Percentiles rank a stretch among this genome's conserved stretches.
phyloP scores from a whole-genome alignment of 2,888 invertebrate genomes.

The Electrophaes corylata region DNA sequence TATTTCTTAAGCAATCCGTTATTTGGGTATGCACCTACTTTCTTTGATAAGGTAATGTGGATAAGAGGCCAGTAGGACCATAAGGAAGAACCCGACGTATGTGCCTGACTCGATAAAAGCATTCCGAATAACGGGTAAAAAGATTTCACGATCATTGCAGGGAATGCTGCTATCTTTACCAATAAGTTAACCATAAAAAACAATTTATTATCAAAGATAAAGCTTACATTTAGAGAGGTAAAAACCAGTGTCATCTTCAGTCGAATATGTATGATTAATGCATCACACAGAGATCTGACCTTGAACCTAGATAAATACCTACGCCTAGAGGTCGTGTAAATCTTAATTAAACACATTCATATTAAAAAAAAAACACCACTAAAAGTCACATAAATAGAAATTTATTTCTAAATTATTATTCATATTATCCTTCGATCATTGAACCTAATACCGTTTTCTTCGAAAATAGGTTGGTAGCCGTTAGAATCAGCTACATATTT shows the following conservation, averaged over 20 bases:
- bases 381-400: slow-evolving; percentile 1
- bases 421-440: slow-evolving; percentile 72
- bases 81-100: neutral
- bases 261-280: neutral
- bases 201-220: neutral
- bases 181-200: neutral
- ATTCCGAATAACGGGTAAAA: neutral
- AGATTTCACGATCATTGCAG: neutral
- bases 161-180: neutral
- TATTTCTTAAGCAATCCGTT: too few species aligned
- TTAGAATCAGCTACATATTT: slow-evolving; percentile 85
- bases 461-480: slow-evolving; percentile 70
- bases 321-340: neutral
- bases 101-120: neutral
- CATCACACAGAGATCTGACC: neutral
- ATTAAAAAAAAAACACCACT: slow-evolving; percentile 4
- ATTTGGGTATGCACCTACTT: too few species aligned
- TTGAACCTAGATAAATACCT: slow-evolving; percentile 2
- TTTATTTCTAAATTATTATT: slow-evolving; percentile 29
- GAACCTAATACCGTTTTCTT: slow-evolving; percentile 59
- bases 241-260: neutral
- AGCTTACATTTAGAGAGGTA: neutral
- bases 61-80: neutral
- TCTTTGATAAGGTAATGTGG: neutral
- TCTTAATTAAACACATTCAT: neutral